phyloP scores from a whole-genome alignment of 2,113 vertebrate genomes.

The Carettochelys insculpta region DNA sequence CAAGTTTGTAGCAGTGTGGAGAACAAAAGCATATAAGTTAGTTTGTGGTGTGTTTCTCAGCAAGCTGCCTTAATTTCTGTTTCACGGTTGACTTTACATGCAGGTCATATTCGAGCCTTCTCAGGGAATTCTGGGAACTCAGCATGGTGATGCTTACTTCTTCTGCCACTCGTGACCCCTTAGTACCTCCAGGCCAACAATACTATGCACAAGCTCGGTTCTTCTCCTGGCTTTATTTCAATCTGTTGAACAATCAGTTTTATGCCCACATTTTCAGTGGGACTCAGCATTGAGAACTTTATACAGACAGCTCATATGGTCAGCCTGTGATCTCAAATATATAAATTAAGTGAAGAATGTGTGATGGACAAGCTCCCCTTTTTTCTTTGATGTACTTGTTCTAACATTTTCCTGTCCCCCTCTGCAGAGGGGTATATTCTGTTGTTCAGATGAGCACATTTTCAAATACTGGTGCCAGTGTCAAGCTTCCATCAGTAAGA shows the following conservation, averaged over 20 bases:
- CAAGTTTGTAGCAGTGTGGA: not conserved
- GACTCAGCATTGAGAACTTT: not conserved
- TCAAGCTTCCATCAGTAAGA: not conserved
- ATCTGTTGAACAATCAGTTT: not conserved
- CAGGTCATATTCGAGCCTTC: slow-evolving; percentile 7
- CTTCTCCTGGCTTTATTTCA: not conserved
- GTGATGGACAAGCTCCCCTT: not conserved
- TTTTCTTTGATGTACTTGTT: not conserved
- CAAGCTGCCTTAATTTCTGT: fast-evolving
- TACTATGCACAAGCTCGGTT: not conserved
- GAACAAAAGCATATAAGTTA: not conserved
- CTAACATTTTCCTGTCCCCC: not conserved
- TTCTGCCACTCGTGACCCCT: slow-evolving; percentile 26
- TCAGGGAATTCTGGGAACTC: slow-evolving; percentile 29
- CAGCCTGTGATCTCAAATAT: not conserved
- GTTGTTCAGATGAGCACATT: not conserved
- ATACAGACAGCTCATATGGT: not conserved
- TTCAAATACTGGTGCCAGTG: not conserved
- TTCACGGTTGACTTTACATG: slow-evolving; percentile 54
- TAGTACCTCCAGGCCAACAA: not conserved
- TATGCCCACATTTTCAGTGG: not conserved
- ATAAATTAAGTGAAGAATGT: not conserved
- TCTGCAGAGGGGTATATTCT: not conserved
- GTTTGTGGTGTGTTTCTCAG: not conserved
- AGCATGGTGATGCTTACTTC: not conserved